Base-by-base conservation (phyloP, 1,140 invertebrate species). In the Artemia franciscana region DNA sequence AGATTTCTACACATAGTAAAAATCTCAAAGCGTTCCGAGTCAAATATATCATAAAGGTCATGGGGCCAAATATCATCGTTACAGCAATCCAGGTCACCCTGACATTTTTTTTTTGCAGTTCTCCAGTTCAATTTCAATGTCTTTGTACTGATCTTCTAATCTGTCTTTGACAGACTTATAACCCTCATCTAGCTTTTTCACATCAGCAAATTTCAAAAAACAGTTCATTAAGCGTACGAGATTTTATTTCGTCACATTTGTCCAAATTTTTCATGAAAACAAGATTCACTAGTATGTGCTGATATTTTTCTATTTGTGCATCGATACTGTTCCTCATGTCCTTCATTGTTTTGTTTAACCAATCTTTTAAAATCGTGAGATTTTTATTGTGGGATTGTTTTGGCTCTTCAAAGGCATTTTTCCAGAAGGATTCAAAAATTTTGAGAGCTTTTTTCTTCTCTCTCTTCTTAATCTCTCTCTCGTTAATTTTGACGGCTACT, bases 391-490 rank as follows among this genome's bases (percentile, higher is more conserved):
- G 39, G 39, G 39, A 51, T 12, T 12, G 21, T 51, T 51, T 51
- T 51, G 21, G 39, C 39, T 51, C 39, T 51, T 51, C 21, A 18
- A 12, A 15, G 1, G 39, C 39, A 3, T 18, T 15, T 51, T 51
- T 51, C 39, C 39, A 51, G 21, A 51, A 18, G 12, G 39, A 12
- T 18, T 51, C 39, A 51, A 51, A 51, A 51, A 18, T 86, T 0
- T 85, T 82, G 65, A 98, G 76, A 71, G 95, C 91, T 69, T 92
- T 84, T 23, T 84, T 82, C 23, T 91, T 80, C 72, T 94, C 96
- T 69, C 97, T 91, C 64, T 86, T 72, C 73, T 91, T 87, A 68
- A 86, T 92, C 72, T 96, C 87, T 74, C 92, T 96, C 70, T 95
- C 94, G n/a, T n/a, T n/a, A n/a, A n/a, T n/a, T n/a, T n/a, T n/a